A percentile compares a stretch with the other conserved stretches of the same genome.
Conservation (phyloP, 2,888 invertebrate species). For the Candidula unifasciata region DNA sequence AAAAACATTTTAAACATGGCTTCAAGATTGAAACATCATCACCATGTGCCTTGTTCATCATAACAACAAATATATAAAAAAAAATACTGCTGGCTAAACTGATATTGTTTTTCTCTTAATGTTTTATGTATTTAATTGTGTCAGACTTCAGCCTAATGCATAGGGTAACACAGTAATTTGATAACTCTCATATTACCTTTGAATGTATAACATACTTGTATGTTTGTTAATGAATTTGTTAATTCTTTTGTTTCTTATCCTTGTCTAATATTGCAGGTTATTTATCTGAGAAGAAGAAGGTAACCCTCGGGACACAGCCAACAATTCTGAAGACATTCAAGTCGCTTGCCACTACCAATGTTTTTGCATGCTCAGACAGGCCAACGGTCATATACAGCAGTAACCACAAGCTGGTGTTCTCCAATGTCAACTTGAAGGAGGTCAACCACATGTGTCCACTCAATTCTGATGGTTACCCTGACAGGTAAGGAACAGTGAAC, state of each 20-base stretch:
- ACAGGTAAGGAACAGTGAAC: conserved; percentile 82
- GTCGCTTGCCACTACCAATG: conserved; percentile 87
- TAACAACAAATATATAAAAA: too few relatives aligned
- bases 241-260: not conserved
- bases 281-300: conserved; percentile 93
- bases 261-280: conserved; percentile 80
- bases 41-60: too few relatives aligned
- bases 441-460: conserved; percentile 98
- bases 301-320: conserved; percentile 97
- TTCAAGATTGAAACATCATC: too few relatives aligned
- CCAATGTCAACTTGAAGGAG: conserved; percentile 88
- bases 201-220: too few relatives aligned
- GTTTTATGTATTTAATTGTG: too few relatives aligned
- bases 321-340: conserved; percentile 91
- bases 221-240: too few relatives aligned
- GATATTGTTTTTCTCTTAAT: too few relatives aligned
- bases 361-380: conserved; percentile 98
- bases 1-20: too few relatives aligned
- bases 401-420: conserved; percentile 98
- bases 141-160: too few relatives aligned
- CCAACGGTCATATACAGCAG: conserved; percentile 99
- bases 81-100: too few relatives aligned
- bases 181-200: too few relatives aligned
- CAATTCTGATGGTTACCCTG: conserved; percentile 95
- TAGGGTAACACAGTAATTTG: too few relatives aligned